Evolutionary conservation across 2,888 invertebrate genomes (phyloP), one percentile per base, ranked within the genome.

Genomic region (Serripes groenlandicus): DNA sequence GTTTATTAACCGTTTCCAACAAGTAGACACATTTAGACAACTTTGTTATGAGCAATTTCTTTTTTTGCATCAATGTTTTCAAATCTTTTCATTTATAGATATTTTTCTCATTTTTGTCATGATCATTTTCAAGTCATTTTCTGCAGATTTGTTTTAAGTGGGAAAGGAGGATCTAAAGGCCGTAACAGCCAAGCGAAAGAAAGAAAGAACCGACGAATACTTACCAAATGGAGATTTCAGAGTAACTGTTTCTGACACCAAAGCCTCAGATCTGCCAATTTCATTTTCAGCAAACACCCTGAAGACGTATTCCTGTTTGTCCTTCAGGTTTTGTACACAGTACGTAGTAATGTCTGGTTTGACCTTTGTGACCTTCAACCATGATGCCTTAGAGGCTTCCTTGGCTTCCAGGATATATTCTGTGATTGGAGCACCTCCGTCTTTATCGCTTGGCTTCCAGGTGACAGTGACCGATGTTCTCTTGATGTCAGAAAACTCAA

Each of bases 291-390:
- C 94, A 60, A 91, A 89, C 37, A 94, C 92, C 56, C 93, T 85
- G 91, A 94, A 93, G 82, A 92, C 89, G 85, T 94, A 94, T 62
- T 93, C 93, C 64, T 99, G 89, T 35, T 89, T 89, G 52, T 90
- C 91, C 60, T 89, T 89, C 62, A 95, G 90, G 70, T 94, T 91
- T 69, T 91, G 92, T 1, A 91, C 93, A 52, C 88, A 85, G 90
- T 91, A 93, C 5, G 89, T 87, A 66, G 91, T 91, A 72, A 92
- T 88, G 74, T 89, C 88, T 21, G 92, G 85, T 94, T 98, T 98
- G 97, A 99, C 98, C 92, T 98, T 97, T 94, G 97, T 97, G 86
- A 98, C 98, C 78, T 97, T 96, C 93, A 98, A 96, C 92, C 93
- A 93, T 83, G 98, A 97, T 30, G 90, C 86, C 68, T 89, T 91